Conservation (phyloP, 2,888 invertebrate species). For the Branchellion lobata region DNA sequence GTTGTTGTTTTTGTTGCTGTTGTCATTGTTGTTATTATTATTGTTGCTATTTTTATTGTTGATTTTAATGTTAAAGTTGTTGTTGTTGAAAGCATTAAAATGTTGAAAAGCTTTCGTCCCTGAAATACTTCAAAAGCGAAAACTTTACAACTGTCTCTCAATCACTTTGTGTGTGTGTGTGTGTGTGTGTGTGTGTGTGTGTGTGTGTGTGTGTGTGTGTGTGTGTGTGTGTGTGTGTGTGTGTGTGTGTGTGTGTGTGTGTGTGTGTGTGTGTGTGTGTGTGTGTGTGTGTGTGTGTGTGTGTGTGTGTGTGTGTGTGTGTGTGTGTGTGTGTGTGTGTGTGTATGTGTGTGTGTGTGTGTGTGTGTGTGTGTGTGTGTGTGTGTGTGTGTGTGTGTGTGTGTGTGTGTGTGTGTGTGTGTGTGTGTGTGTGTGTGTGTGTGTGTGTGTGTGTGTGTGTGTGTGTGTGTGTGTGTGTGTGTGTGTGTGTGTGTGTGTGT, state of each 20-base stretch:
- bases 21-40: too few species aligned
- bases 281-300: not conserved
- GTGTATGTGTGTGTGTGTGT: not conserved
- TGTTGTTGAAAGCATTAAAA: too few species aligned
- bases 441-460: too few species aligned
- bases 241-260: not conserved
- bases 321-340: not conserved
- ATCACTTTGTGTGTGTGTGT: not conserved
- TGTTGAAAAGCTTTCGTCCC: not conserved
- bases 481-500: too few species aligned
- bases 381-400: not conserved
- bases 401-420: too few species aligned
- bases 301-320: not conserved
- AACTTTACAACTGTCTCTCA: not conserved
- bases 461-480: constrained; percentile 4
- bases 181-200: not conserved
- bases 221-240: not conserved
- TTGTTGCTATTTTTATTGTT: too few species aligned
- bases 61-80: too few species aligned
- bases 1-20: too few species aligned
- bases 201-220: not conserved
- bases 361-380: not conserved
- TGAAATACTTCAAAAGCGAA: not conserved
- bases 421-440: too few species aligned
- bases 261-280: not conserved